A percentile compares a stretch with the other conserved stretches of the same genome.
Conservation (phyloP, 2,888 invertebrate species). For the Aphidoletes aphidimyza region DNA sequence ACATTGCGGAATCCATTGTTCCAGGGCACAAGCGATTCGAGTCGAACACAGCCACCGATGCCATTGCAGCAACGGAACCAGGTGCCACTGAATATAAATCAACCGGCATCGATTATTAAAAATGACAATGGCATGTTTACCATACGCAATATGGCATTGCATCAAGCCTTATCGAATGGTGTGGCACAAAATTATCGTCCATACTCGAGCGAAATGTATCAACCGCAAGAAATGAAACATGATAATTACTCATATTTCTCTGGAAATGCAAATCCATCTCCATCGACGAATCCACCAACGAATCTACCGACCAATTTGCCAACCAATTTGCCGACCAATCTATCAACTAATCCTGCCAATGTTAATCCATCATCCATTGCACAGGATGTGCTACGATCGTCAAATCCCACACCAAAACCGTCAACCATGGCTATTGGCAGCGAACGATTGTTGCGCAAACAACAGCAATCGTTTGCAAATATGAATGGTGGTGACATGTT, state of each 20-base stretch:
- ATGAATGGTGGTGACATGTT: conserved; percentile 19
- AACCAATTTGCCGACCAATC: too few relatives aligned
- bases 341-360: not conserved
- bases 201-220: conserved; percentile 60
- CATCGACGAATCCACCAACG: not conserved
- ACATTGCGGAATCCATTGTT: conserved; percentile 84
- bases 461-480: not conserved
- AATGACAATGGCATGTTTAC: conserved; percentile 85
- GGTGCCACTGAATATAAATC: conserved; percentile 62
- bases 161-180: conserved; percentile 64
- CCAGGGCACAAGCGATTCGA: conserved; percentile 67
- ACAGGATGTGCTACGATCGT: not conserved
- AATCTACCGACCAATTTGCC: not conserved
- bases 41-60: conserved; percentile 67
- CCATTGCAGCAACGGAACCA: conserved; percentile 63
- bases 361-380: not conserved
- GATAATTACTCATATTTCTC: conserved; percentile 57
- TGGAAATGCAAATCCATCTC: not conserved
- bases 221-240: not conserved
- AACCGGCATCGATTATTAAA: conserved; percentile 75
- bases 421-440: conserved; percentile 66
- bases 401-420: conserved; percentile 58
- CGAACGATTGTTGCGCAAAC: conserved; percentile 61
- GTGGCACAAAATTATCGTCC: conserved; percentile 64
- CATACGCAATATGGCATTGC: conserved; percentile 76